Percentiles rank a stretch among this genome's conserved stretches.
Conservation (phyloP, 2,113 vertebrate species). For the Macrotus californicus region DNA sequence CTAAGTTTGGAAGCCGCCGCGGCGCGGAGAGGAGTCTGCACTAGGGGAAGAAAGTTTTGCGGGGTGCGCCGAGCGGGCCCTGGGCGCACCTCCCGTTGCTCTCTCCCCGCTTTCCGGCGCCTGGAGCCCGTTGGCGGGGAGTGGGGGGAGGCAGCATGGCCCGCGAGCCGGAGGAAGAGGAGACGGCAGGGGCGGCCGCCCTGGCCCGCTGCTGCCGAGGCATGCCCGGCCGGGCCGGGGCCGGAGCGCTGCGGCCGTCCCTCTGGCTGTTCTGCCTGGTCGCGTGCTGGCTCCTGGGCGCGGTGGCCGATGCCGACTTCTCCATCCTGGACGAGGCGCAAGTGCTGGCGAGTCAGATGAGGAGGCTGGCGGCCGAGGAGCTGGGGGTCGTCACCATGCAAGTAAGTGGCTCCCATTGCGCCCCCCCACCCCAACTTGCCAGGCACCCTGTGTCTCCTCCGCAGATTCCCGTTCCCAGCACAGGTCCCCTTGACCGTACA, state of each 20-base stretch:
- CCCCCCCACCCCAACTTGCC: not conserved
- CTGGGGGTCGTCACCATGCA: conserved; percentile 95
- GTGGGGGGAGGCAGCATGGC: conserved; percentile 49
- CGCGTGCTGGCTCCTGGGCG: conserved; percentile 79
- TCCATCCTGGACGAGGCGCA: conserved; percentile 95
- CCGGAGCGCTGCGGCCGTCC: conserved; percentile 31
- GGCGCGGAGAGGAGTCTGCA: conserved; percentile 7
- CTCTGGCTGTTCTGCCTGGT: conserved; percentile 78
- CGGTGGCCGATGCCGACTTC: conserved; percentile 87
- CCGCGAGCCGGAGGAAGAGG: conserved; percentile 39
- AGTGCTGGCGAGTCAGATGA: conserved; percentile 93
- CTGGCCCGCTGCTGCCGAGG: conserved; percentile 3
- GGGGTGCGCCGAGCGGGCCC: conserved; percentile 37
- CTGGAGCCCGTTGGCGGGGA: conserved; percentile 11
- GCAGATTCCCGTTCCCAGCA: not conserved
- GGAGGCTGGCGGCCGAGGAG: conserved; percentile 91
- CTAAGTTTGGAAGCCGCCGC: conserved; percentile 54
- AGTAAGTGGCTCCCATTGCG: conserved; percentile 80
- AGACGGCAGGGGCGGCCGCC: conserved; percentile 16
- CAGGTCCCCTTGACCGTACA: not conserved
- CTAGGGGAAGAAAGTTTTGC: conserved; percentile 61
- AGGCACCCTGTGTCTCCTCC: not conserved
- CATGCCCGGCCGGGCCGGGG: conserved; percentile 19
- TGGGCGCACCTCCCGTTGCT: not conserved
- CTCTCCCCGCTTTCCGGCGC: conserved; percentile 5